Evolutionary conservation across 2,888 invertebrate genomes (phyloP).

Genomic region (Julus scandinavius): DNA sequence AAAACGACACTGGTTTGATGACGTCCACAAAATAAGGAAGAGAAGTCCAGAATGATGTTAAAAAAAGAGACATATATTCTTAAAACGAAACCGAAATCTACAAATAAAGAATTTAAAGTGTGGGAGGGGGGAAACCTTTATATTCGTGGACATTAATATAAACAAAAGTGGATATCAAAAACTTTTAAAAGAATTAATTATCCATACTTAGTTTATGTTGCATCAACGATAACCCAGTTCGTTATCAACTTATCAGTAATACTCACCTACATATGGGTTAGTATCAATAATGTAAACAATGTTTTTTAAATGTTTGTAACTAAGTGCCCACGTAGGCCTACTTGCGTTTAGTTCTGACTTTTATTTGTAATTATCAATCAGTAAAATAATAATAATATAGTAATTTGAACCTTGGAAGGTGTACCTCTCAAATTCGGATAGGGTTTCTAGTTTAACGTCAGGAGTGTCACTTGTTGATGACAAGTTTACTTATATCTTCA

Average conservation of each 20-base stretch:
- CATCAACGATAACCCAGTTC: constrained; percentile 16
- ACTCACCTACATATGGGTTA: not conserved
- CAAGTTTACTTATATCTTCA: not conserved
- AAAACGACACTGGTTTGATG: not conserved
- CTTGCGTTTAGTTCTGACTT: not conserved
- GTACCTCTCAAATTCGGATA: too few relatives aligned
- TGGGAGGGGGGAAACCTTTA: not conserved
- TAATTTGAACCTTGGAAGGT: not conserved
- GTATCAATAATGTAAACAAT: not conserved
- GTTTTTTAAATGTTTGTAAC: not conserved
- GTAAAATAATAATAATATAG: not conserved
- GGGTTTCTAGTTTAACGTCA: not conserved
- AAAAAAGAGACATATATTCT: not conserved
- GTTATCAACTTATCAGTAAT: not conserved
- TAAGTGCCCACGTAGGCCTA: not conserved
- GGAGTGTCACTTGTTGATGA: not conserved
- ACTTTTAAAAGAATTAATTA: too few relatives aligned
- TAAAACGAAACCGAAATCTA: not conserved
- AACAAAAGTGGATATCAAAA: too few relatives aligned
- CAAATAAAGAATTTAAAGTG: not conserved
- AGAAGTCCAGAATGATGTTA: not conserved
- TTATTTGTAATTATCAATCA: not conserved
- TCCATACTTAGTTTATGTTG: too few relatives aligned
- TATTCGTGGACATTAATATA: not conserved
- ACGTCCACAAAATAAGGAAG: not conserved